Percentiles rank a stretch among this genome's conserved stretches.
Conservation (phyloP, 2,888 invertebrate genomes). For the Dusona sp. region DNA sequence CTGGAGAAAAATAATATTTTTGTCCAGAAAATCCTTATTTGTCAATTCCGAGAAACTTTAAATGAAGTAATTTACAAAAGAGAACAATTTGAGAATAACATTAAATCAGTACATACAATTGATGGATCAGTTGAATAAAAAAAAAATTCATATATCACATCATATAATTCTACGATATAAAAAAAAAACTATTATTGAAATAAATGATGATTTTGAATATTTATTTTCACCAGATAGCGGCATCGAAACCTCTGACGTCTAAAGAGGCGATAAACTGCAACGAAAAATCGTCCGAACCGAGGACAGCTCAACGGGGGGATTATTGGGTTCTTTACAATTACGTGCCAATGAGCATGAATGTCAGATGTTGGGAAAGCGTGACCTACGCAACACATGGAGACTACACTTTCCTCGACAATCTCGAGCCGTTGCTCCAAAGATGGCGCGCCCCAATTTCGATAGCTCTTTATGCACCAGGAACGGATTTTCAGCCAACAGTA, state of each 20-base stretch:
- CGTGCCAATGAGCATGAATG: conserved; percentile 88
- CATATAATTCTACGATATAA: neutral
- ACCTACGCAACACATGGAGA: conserved; percentile 97
- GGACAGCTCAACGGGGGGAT: conserved; percentile 90
- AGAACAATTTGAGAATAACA: neutral
- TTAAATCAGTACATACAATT: neutral
- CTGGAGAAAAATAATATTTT: neutral
- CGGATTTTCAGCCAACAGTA: conserved; percentile 91
- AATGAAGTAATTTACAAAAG: neutral
- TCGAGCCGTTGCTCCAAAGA: conserved; percentile 92
- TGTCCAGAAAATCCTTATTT: too few species aligned
- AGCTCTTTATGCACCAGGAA: conserved; percentile 94
- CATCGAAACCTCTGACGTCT: conserved; percentile 77
- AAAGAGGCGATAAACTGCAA: conserved; percentile 87
- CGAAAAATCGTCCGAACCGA: conserved; percentile 87
- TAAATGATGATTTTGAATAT: neutral
- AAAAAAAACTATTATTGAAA: neutral
- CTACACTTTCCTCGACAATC: conserved; percentile 95
- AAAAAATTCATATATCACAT: too few species aligned
- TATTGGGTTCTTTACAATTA: conserved; percentile 97
- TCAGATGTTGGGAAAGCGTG: conserved; percentile 93
- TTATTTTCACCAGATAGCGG: neutral
- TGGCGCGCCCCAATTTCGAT: conserved; percentile 96
- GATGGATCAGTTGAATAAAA: neutral
- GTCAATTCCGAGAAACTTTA: neutral